Percentiles rank a stretch among this genome's conserved stretches.
Evolutionary conservation across 2,113 vertebrate genomes (phyloP).

Genomic region (Psilopsiagon aurifrons): DNA sequence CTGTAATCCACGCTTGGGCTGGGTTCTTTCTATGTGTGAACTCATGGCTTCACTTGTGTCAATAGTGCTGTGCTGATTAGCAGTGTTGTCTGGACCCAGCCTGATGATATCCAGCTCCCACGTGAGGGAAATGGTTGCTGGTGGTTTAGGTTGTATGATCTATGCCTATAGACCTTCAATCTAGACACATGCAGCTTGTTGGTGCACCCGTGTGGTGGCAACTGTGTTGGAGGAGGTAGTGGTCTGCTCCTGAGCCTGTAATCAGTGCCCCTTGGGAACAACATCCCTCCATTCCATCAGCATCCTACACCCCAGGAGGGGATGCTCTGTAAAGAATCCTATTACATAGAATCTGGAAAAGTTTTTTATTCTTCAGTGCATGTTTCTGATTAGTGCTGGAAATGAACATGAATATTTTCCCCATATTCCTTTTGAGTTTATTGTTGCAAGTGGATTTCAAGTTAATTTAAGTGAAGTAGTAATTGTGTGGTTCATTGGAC

Average conservation of each 20-base stretch:
- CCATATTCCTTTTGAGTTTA: constrained; percentile 15
- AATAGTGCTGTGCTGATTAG: background rate
- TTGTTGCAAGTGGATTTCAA: constrained; percentile 35
- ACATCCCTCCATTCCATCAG: background rate
- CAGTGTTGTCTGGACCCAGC: background rate
- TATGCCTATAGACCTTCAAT: background rate
- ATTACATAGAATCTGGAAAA: constrained; percentile 38
- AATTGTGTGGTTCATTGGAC: background rate
- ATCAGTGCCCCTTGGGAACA: background rate
- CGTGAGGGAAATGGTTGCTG: background rate
- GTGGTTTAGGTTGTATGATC: background rate
- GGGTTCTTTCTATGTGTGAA: background rate
- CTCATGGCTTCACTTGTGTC: background rate
- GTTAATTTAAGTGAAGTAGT: constrained; percentile 5
- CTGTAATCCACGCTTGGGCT: background rate
- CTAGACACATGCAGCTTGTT: background rate
- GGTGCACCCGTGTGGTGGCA: background rate
- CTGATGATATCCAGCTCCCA: background rate
- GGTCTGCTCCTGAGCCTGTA: background rate
- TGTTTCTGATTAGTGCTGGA: constrained; percentile 69
- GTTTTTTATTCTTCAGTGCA: background rate
- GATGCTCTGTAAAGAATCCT: background rate
- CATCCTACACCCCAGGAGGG: background rate
- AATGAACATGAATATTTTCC: background rate
- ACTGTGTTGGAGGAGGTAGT: background rate